Percentiles rank a stretch among this genome's conserved stretches.
Evolutionary conservation across 2,113 vertebrate species (phyloP).

Genomic region (Ciconia maguari): DNA sequence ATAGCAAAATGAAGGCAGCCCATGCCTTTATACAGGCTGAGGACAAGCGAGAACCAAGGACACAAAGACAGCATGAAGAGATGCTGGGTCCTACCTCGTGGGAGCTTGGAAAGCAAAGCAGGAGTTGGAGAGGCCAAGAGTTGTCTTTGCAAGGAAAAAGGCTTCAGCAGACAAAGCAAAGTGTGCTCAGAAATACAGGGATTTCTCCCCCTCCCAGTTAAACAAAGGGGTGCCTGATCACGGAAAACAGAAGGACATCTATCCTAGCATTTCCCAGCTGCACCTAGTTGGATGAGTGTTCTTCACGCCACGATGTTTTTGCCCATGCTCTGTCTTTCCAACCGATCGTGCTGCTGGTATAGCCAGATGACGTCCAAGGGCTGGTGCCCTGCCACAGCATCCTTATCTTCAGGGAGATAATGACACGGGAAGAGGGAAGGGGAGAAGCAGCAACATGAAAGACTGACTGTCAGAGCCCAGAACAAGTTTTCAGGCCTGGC

Average conservation of each 20-base stretch:
- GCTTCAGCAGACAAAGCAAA: neutral
- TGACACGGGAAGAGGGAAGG: neutral
- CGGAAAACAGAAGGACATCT: neutral
- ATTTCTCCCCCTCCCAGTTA: neutral
- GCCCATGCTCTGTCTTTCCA: neutral
- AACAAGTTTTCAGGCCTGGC: neutral
- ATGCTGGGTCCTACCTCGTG: neutral
- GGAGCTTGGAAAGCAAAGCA: neutral
- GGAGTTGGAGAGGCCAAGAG: neutral
- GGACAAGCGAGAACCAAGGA: neutral
- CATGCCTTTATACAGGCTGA: neutral
- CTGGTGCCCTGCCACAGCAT: neutral
- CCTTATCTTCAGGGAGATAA: neutral
- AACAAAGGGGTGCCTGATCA: neutral
- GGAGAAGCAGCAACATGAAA: neutral
- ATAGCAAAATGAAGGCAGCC: fast-evolving
- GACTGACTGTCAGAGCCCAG: neutral
- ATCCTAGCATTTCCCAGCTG: neutral
- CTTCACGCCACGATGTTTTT: neutral
- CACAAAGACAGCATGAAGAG: neutral
- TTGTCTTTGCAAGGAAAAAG: neutral
- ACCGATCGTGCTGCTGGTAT: fast-evolving
- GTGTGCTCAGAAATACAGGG: neutral
- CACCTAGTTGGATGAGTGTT: neutral
- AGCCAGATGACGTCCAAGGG: neutral